Evolutionary conservation across 92 coral and sea anemone species (phyloP), one percentile per base, ranked within the genome.

Genomic region (Palythoa grandis): DNA sequence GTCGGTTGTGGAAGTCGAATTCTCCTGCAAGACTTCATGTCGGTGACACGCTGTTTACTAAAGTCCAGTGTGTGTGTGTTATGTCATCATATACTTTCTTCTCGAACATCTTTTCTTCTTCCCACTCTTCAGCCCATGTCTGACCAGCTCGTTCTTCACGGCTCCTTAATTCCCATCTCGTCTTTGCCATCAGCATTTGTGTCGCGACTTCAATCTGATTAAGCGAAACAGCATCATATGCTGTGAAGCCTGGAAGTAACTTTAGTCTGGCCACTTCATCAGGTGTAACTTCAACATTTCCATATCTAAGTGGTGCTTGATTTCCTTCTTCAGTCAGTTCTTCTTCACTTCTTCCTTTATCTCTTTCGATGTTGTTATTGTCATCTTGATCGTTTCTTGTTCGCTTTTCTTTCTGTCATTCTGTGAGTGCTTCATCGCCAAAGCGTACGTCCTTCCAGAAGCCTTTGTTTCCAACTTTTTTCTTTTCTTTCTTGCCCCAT

Each of bases 151-250:
- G 50, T 29, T 71, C 76, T 71, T 37, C 50, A 29, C 52, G 53
- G 19, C 76, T 71, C 16, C 47, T 71, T 71, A 71, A 35, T 12
- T 71, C 76, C 52, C 52, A 71, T 29, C 76, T 71, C 50, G 29
- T 71, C 76, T 71, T 71, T 29, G 76, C 52, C 76, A 71, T 71
- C 24, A 71, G 76, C 76, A 71, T 71, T 29, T 29, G 76, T 29
- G 76, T 71, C 76, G 76, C 76, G 6, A 71, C 76, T 71, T 71
- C 52, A 29, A 38, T 71, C 76, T 71, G 52, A 71, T 71, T 48
- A 24, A 29, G 12, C 11, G 76, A 71, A 71, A 71, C 50, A 29
- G 76, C 76, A 29, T 71, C 76, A 71, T 29, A 71, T 71, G 50
- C 29, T 71, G 76, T 71, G 76, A 71, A 71, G 24, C 76, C 76